Evolutionary conservation across 2,797 vertebrate genomes (phyloP).

Genomic region (Aulostomus chinensis): DNA sequence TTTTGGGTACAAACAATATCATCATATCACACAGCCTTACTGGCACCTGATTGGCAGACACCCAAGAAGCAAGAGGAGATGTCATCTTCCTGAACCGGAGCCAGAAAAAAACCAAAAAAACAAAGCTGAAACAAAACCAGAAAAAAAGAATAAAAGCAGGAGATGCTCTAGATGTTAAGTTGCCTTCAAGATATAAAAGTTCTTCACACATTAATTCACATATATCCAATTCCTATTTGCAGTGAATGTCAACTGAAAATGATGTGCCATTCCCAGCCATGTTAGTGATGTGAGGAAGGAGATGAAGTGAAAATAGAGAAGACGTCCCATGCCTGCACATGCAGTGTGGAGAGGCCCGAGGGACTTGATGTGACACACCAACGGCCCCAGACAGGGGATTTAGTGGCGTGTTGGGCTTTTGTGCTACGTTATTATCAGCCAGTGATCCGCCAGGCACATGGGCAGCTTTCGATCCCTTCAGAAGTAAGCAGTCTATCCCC

Average conservation of each 20-base stretch:
- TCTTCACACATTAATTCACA: background rate
- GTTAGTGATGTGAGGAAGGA: slow-evolving; percentile 52
- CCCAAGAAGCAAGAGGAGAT: no score
- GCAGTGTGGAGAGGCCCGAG: slow-evolving; percentile 52
- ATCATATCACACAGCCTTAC: no score
- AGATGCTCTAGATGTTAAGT: background rate
- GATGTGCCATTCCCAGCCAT: slow-evolving; percentile 46
- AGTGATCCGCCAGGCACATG: slow-evolving; percentile 68
- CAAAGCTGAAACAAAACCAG: background rate
- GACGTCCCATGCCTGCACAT: slow-evolving; percentile 50
- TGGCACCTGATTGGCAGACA: no score
- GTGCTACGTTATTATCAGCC: slow-evolving; percentile 73
- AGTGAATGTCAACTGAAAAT: background rate
- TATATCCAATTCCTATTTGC: no score
- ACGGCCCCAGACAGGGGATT: slow-evolving; percentile 63
- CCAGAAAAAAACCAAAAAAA: background rate
- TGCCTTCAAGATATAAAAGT: background rate
- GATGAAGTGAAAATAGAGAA: slow-evolving; percentile 57
- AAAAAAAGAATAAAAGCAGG: background rate
- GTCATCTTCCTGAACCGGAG: no score
- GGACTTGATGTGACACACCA: slow-evolving; percentile 68
- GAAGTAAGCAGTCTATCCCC: slow-evolving; percentile 57
- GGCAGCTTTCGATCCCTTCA: slow-evolving; percentile 59
- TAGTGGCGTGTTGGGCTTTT: slow-evolving; percentile 65
- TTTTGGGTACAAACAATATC: no score